Conservation (phyloP, 1,140 invertebrate species). For the Grapholita molesta region DNA sequence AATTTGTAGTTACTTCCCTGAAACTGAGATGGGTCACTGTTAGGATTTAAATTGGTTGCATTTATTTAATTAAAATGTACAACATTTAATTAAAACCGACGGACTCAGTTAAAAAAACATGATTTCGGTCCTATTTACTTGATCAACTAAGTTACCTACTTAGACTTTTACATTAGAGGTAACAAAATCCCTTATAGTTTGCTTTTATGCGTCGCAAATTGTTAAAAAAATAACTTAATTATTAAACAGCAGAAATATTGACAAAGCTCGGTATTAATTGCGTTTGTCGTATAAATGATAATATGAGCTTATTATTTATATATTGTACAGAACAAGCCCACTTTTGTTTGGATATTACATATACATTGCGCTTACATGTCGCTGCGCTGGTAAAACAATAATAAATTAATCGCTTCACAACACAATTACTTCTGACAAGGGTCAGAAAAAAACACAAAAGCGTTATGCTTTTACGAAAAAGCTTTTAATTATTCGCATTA, state of each 20-base stretch:
- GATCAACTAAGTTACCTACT: too few relatives aligned
- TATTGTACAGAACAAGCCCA: too few relatives aligned
- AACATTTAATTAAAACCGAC: neutral
- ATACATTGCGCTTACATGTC: neutral
- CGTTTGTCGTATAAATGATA: too few relatives aligned
- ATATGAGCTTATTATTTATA: too few relatives aligned
- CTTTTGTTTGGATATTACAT: neutral
- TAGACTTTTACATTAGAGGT: too few relatives aligned
- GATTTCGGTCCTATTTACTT: too few relatives aligned
- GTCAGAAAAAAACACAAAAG: slow-evolving; percentile 50
- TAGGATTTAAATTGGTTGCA: neutral
- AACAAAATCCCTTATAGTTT: too few relatives aligned
- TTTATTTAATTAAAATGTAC: neutral
- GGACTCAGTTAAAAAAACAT: neutral
- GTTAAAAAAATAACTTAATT: too few relatives aligned
- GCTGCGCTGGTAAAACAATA: slow-evolving; percentile 1
- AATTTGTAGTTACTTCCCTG: slow-evolving; percentile 57
- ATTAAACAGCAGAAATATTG: too few relatives aligned
- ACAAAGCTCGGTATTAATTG: too few relatives aligned
- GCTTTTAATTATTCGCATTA: slow-evolving; percentile 54
- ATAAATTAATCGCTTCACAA: slow-evolving; percentile 61
- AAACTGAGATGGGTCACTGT: slow-evolving; percentile 33
- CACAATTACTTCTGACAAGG: slow-evolving; percentile 61
- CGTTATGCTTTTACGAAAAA: slow-evolving; percentile 44
- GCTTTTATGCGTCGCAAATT: too few relatives aligned